phyloP scores from a whole-genome alignment of 1,140 invertebrate species.

The Cataglyphis hispanica region DNA sequence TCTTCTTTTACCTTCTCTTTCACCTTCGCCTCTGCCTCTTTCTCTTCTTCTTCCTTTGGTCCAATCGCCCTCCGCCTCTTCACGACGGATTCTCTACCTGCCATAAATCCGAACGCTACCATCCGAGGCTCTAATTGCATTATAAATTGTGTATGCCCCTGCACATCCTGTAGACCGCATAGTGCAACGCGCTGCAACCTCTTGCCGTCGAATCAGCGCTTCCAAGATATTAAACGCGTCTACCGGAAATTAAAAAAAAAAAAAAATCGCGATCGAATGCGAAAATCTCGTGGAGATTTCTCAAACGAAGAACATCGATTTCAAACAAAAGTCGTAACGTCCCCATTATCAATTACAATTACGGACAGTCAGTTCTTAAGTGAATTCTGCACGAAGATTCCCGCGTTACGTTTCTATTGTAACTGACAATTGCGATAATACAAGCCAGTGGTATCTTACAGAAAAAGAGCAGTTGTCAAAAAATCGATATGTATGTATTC shows the following conservation, averaged over 20 bases:
- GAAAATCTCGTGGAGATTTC: slow-evolving; percentile 31
- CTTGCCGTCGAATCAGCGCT: slow-evolving; percentile 66
- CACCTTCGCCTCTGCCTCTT: slow-evolving; percentile 53
- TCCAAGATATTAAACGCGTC: slow-evolving; percentile 68
- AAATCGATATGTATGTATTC: neutral
- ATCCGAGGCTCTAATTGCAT: slow-evolving; percentile 86
- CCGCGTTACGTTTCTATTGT: slow-evolving; percentile 21
- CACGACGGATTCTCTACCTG: slow-evolving; percentile 79
- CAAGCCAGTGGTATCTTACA: neutral
- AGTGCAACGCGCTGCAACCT: slow-evolving; percentile 61
- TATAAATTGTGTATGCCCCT: slow-evolving; percentile 85
- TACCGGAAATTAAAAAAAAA: slow-evolving; percentile 44
- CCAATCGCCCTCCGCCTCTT: slow-evolving; percentile 16
- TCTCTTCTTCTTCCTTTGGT: slow-evolving; percentile 58
- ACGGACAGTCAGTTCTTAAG: neutral
- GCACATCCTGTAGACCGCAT: slow-evolving; percentile 77
- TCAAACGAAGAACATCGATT: slow-evolving; percentile 41
- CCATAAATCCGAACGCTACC: slow-evolving; percentile 86
- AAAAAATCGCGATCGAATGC: slow-evolving; percentile 22
- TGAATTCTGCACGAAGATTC: neutral
- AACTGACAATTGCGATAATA: neutral
- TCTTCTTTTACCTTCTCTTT: slow-evolving; percentile 36
- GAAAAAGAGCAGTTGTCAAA: neutral
- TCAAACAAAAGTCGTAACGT: slow-evolving; percentile 6
- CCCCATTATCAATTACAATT: slow-evolving; percentile 6